phyloP scores from a whole-genome alignment of 2,797 vertebrate genomes.

The Scolopax rusticola region DNA sequence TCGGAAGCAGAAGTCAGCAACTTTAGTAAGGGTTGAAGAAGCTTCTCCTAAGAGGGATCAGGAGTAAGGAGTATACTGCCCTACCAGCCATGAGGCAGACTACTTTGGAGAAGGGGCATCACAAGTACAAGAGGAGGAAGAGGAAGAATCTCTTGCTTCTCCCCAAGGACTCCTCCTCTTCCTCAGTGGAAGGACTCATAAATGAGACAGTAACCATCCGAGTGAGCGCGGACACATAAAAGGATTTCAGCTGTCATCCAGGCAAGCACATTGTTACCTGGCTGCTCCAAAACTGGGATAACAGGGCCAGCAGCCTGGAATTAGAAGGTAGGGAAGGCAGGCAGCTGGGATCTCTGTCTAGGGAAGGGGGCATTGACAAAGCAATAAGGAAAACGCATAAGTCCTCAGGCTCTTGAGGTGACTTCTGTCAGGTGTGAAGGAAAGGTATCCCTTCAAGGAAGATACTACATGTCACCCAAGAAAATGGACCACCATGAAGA shows the following conservation, averaged over 20 bases:
- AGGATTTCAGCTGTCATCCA: background rate
- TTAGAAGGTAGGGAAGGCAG: background rate
- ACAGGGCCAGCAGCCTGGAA: background rate
- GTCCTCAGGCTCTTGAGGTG: background rate
- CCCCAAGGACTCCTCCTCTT: background rate
- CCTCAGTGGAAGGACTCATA: background rate
- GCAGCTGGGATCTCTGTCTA: background rate
- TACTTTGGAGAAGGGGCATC: background rate
- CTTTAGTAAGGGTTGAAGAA: background rate
- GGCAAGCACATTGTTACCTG: background rate
- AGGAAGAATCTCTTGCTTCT: background rate
- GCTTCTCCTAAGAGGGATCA: background rate
- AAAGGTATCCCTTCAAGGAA: background rate
- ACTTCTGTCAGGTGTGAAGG: background rate
- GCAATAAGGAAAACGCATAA: background rate
- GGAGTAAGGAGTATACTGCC: background rate
- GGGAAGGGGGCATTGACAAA: background rate
- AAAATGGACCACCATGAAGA: background rate
- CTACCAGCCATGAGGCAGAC: background rate
- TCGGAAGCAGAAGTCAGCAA: background rate
- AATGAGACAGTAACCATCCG: background rate
- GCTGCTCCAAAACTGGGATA: background rate
- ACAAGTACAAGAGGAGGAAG: background rate
- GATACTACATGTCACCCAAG: background rate
- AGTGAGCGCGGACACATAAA: background rate